These are phyloP conservation scores for Nannobrachium achirus DNA, from an alignment of 2,113 vertebrate genomes.

Conservation along the genomic window DNA sequence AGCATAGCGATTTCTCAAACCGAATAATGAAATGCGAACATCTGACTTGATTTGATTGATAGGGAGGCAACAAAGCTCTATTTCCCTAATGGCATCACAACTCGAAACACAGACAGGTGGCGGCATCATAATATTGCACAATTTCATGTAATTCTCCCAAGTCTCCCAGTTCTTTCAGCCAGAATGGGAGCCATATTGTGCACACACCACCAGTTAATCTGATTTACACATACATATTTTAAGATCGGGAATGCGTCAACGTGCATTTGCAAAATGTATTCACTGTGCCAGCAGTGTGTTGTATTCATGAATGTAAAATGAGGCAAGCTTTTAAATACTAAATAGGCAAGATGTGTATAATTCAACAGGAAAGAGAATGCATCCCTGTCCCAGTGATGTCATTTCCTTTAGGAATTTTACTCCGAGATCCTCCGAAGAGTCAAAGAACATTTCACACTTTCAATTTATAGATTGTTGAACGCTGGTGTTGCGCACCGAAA, in stretches of 20 bases:
- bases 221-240: constrained; percentile 51
- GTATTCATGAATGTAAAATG: constrained; percentile 59
- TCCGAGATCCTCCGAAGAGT: constrained; percentile 28
- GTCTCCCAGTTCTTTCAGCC: constrained; percentile 30
- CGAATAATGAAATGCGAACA: constrained; percentile 8
- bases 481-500: too few relatives aligned
- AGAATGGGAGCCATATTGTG: constrained; percentile 35
- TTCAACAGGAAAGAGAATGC: constrained; percentile 54
- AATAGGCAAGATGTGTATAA: constrained; percentile 58
- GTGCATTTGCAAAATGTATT: constrained; percentile 38
- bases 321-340: constrained; percentile 57
- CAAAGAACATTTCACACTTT: constrained; percentile 13
- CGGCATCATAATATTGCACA: constrained; percentile 27
- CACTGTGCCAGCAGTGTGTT: constrained; percentile 56
- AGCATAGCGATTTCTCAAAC: background rate
- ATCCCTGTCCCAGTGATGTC: constrained; percentile 49
- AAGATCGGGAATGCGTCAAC: constrained; percentile 21
- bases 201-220: constrained; percentile 31
- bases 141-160: constrained; percentile 33
- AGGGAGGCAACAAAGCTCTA: constrained; percentile 14
- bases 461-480: constrained; percentile 15
- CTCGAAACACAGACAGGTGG: constrained; percentile 45
- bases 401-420: constrained; percentile 48
- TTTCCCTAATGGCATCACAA: constrained; percentile 28
- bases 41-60: constrained; percentile 43